A percentile compares a stretch with the other conserved stretches of the same genome.
phyloP scores from a whole-genome alignment of 2,888 invertebrate species.

The Panopea generosa region DNA sequence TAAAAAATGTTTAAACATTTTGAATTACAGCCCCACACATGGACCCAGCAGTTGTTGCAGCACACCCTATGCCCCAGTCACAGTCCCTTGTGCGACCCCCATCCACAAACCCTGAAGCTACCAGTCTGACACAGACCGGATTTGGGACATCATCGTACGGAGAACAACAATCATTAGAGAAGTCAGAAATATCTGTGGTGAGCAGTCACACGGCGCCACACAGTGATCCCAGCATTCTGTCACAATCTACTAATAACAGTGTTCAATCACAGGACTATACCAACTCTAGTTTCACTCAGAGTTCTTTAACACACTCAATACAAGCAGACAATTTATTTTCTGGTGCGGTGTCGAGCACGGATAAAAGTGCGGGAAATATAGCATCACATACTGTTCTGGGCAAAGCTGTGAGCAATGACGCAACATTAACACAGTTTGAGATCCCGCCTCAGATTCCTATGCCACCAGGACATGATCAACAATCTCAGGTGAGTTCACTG shows the following conservation, averaged over 20 bases:
- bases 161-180: slow-evolving; percentile 55
- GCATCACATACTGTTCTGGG: slow-evolving; percentile 63
- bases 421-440: slow-evolving; percentile 71
- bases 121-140: slow-evolving; percentile 49
- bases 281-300: slow-evolving; percentile 66
- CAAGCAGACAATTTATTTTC: slow-evolving; percentile 70
- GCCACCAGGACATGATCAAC: slow-evolving; percentile 71
- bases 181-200: slow-evolving; percentile 33
- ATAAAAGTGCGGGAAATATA: slow-evolving; percentile 47
- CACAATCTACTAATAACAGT: slow-evolving; percentile 38
- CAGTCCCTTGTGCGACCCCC: slow-evolving; percentile 54
- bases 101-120: slow-evolving; percentile 52
- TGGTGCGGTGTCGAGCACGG: slow-evolving; percentile 50
- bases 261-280: slow-evolving; percentile 61
- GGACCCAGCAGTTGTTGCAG: slow-evolving; percentile 82
- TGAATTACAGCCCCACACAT: slow-evolving; percentile 76
- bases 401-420: slow-evolving; percentile 64
- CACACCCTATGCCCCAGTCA: slow-evolving; percentile 77
- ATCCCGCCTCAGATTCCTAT: slow-evolving; percentile 77
- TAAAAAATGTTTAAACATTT: too few species aligned
- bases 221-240: slow-evolving; percentile 32
- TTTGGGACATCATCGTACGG: slow-evolving; percentile 42
- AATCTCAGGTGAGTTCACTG: slow-evolving; percentile 52
- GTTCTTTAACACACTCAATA: slow-evolving; percentile 61
- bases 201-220: slow-evolving; percentile 31